Conservation (phyloP, 2,113 vertebrate species). For the Gymnogyps californianus region DNA sequence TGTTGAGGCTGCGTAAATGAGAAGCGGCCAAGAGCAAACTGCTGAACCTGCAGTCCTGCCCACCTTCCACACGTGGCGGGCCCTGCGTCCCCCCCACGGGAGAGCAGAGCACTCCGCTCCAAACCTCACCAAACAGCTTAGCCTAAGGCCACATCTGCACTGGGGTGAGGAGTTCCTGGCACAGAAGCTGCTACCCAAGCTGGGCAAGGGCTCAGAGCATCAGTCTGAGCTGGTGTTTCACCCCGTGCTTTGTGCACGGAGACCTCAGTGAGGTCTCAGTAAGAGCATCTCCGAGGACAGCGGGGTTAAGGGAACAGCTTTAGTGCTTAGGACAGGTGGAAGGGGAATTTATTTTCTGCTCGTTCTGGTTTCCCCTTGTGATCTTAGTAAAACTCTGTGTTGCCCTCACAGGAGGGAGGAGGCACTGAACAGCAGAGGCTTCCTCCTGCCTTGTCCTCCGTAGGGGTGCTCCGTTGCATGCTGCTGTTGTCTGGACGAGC, state of each 20-base stretch:
- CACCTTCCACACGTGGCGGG: background rate
- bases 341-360: background rate
- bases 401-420: background rate
- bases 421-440: background rate
- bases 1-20: background rate
- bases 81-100: fast-evolving
- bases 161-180: background rate
- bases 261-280: background rate
- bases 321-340: background rate
- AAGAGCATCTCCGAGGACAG: background rate
- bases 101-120: background rate
- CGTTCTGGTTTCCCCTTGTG: background rate
- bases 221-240: background rate
- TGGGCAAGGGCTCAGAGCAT: background rate
- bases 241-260: background rate
- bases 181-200: background rate
- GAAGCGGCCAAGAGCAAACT: background rate
- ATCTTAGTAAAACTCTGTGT: background rate
- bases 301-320: background rate
- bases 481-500: background rate
- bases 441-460: background rate
- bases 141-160: background rate
- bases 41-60: background rate
- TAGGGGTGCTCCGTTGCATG: background rate
- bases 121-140: background rate